A percentile compares a stretch with the other conserved stretches of the same genome.
phyloP scores from a whole-genome alignment of 2,888 invertebrate species.

The Empis stercorea region DNA sequence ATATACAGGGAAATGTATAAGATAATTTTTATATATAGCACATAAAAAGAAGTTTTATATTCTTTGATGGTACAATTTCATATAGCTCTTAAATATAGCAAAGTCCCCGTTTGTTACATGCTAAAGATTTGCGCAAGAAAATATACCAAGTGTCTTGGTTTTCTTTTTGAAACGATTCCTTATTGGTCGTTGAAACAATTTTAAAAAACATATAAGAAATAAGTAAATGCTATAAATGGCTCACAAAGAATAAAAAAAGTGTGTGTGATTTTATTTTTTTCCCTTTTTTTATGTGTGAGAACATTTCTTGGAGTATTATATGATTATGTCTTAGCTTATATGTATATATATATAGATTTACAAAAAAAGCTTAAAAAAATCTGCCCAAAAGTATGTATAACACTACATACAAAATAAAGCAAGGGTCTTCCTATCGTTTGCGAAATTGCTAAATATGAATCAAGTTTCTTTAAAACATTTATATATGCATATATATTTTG shows the following conservation, averaged over 20 bases:
- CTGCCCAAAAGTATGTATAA: too few species aligned
- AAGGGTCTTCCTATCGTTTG: too few species aligned
- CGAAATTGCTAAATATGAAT: too few species aligned
- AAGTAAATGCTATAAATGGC: conserved; percentile 10
- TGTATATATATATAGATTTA: too few species aligned
- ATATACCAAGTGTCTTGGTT: conserved; percentile 7
- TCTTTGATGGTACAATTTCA: conserved; percentile 12
- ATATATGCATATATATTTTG: too few species aligned
- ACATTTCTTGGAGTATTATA: too few species aligned
- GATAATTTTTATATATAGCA: conserved; percentile 6
- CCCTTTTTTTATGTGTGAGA: too few species aligned
- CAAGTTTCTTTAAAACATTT: too few species aligned
- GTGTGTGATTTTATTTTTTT: too few species aligned
- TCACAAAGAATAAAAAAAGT: conserved; percentile 1
- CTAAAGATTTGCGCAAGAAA: neutral
- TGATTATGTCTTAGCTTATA: too few species aligned
- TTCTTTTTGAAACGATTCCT: conserved; percentile 19
- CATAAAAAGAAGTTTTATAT: conserved; percentile 13
- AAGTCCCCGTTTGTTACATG: conserved; percentile 7
- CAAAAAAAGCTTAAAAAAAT: too few species aligned
- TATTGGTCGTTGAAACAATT: conserved; percentile 23
- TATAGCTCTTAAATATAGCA: conserved; percentile 10
- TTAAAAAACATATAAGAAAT: conserved; percentile 13
- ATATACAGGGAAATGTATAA: neutral
- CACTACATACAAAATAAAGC: too few species aligned